A percentile compares a stretch with the other conserved stretches of the same genome.
These are phyloP conservation scores for Drosophila picticornis DNA, from an alignment of 2,888 invertebrate species.

Conservation along the genomic window DNA sequence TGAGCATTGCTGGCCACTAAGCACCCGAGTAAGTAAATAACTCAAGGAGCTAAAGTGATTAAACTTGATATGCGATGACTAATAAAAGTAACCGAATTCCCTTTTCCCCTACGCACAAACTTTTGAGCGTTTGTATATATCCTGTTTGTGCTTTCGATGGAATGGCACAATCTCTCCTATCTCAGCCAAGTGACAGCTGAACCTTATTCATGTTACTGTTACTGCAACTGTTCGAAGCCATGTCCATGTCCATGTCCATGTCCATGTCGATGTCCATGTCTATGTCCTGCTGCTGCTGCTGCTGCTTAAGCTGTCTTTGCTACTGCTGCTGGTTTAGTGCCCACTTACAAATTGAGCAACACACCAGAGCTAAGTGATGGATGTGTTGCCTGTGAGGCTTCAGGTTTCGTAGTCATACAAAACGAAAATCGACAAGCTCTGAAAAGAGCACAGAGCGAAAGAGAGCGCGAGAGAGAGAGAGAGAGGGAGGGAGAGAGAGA, in stretches of 20 bases:
- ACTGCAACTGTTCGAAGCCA: conserved; percentile 1
- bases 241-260: conserved; percentile 14
- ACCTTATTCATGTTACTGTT: conserved; percentile 28
- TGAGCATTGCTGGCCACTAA: background rate
- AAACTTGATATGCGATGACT: conserved; percentile 46
- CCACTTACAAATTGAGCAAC: conserved; percentile 57
- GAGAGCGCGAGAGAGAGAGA: background rate
- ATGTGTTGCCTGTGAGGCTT: conserved; percentile 44
- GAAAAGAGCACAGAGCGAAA: background rate
- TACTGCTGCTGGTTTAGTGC: conserved; percentile 17
- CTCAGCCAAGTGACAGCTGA: conserved; percentile 29
- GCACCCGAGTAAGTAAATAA: conserved; percentile 18
- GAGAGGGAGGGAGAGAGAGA: background rate
- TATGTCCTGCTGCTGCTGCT: background rate
- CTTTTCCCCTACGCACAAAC: background rate
- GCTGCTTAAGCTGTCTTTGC: background rate
- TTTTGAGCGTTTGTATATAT: conserved; percentile 1
- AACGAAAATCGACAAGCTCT: background rate
- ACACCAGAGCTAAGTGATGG: conserved; percentile 43
- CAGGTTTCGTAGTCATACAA: conserved; percentile 13
- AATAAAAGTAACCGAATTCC: conserved; percentile 17
- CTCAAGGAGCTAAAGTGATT: conserved; percentile 35
- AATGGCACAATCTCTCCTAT: conserved; percentile 27
- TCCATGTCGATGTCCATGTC: conserved; percentile 2
- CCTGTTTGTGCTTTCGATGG: conserved; percentile 11